Percentiles rank a stretch among this genome's conserved stretches.
Evolutionary conservation across 2,888 invertebrate genomes (phyloP).

Genomic region (Drosophila kokeensis): DNA sequence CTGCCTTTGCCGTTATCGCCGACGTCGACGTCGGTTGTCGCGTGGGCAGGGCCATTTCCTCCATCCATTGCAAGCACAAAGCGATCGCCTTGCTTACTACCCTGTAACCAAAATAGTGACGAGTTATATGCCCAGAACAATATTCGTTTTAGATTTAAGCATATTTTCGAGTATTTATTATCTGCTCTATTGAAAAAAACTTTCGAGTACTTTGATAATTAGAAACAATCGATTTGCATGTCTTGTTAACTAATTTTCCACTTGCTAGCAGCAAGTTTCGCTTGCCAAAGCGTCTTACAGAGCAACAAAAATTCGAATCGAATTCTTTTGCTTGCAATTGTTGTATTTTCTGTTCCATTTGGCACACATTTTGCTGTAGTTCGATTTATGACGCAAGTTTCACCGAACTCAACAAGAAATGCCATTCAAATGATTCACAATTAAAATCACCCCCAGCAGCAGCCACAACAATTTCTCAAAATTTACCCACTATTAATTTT

Average conservation of each 20-base stretch:
- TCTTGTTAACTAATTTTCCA: not conserved
- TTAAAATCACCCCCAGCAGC: slow-evolving; percentile 17
- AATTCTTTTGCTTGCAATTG: slow-evolving; percentile 2
- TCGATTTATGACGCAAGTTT: slow-evolving; percentile 70
- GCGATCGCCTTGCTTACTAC: slow-evolving; percentile 44
- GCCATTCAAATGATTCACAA: slow-evolving; percentile 53
- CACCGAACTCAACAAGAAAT: slow-evolving; percentile 44
- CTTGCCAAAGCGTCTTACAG: slow-evolving; percentile 8
- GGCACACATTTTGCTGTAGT: slow-evolving; percentile 70
- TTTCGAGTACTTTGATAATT: not conserved
- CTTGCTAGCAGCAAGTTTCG: not conserved
- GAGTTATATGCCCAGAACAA: not conserved
- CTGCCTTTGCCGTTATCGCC: slow-evolving; percentile 11
- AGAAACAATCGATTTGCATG: not conserved
- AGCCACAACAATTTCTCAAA: slow-evolving; percentile 1
- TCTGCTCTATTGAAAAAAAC: not conserved
- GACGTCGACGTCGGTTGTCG: slow-evolving; percentile 38
- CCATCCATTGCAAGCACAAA: slow-evolving; percentile 42
- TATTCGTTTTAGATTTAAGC: not conserved
- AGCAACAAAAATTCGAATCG: slow-evolving; percentile 2
- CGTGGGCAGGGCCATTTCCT: slow-evolving; percentile 64
- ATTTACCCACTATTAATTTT: slow-evolving; percentile 24
- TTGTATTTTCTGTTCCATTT: slow-evolving; percentile 60
- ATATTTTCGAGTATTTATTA: not conserved
- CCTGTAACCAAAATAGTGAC: slow-evolving; percentile 25